These are phyloP conservation scores for Chaetorhynchus papuensis DNA, from an alignment of 2,113 vertebrate species.

Conservation along the genomic window DNA sequence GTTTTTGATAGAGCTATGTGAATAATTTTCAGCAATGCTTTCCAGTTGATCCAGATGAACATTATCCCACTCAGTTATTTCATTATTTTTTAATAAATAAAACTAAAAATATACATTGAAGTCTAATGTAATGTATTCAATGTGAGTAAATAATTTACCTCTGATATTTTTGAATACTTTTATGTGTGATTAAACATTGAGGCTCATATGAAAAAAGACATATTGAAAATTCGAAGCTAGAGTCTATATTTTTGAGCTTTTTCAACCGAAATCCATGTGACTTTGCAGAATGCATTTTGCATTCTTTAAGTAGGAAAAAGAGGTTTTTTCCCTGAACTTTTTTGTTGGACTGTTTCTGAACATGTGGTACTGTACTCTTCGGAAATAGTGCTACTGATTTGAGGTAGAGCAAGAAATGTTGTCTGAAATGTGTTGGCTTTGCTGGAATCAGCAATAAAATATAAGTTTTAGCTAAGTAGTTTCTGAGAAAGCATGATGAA, in stretches of 20 bases:
- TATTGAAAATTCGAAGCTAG: background rate
- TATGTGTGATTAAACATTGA: background rate
- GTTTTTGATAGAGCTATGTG: background rate
- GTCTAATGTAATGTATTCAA: background rate
- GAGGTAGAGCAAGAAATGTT: background rate
- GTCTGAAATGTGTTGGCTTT: slow-evolving; percentile 12
- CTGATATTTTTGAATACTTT: background rate
- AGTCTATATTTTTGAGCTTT: background rate
- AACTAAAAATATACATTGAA: background rate
- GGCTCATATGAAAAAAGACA: background rate
- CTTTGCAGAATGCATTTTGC: background rate
- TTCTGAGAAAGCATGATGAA: slow-evolving; percentile 53
- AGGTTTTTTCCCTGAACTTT: background rate
- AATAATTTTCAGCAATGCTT: background rate
- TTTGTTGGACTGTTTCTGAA: background rate
- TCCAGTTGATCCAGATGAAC: background rate
- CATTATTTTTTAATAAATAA: background rate
- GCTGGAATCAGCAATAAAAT: slow-evolving; percentile 36
- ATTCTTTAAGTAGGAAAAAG: background rate
- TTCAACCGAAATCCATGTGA: background rate
- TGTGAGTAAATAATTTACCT: background rate
- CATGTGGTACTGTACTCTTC: background rate
- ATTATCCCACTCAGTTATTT: background rate
- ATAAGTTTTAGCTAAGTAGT: slow-evolving; percentile 33
- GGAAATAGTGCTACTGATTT: background rate